phyloP scores from a whole-genome alignment of 2,113 vertebrate genomes.

The Lepus timidus region DNA sequence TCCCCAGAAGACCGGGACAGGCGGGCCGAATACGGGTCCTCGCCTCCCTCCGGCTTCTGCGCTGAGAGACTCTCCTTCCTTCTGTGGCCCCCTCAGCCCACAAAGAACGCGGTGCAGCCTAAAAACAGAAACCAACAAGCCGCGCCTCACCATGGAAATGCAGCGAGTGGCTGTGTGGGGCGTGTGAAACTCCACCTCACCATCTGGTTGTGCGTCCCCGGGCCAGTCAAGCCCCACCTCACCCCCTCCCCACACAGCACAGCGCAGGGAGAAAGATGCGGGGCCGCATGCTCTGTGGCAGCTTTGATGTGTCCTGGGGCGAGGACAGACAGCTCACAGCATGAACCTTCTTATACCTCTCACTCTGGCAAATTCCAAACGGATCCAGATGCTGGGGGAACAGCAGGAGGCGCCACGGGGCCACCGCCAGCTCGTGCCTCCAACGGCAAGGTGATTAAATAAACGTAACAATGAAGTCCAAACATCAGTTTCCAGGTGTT shows the following conservation, averaged over 20 bases:
- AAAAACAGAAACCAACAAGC: neutral
- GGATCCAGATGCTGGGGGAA: neutral
- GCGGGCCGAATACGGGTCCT: neutral
- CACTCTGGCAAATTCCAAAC: neutral
- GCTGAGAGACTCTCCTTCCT: neutral
- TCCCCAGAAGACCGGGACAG: neutral
- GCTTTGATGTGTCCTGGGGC: neutral
- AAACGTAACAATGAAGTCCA: neutral
- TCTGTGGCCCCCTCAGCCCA: neutral
- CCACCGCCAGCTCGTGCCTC: too few species aligned
- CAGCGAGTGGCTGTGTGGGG: neutral
- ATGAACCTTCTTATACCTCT: neutral
- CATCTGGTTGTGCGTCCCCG: neutral
- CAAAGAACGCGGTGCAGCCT: neutral
- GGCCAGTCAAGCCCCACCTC: neutral
- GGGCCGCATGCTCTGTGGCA: neutral
- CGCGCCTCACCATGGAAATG: neutral
- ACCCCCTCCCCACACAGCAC: too few species aligned
- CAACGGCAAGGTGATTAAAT: neutral
- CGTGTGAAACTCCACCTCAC: neutral
- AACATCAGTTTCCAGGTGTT: neutral
- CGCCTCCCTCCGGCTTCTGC: neutral
- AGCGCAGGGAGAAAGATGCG: neutral
- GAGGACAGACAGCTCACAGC: neutral
- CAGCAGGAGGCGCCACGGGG: accelerated